Conservation (phyloP, 2,797 vertebrate species). For the Rallus crepitans region DNA sequence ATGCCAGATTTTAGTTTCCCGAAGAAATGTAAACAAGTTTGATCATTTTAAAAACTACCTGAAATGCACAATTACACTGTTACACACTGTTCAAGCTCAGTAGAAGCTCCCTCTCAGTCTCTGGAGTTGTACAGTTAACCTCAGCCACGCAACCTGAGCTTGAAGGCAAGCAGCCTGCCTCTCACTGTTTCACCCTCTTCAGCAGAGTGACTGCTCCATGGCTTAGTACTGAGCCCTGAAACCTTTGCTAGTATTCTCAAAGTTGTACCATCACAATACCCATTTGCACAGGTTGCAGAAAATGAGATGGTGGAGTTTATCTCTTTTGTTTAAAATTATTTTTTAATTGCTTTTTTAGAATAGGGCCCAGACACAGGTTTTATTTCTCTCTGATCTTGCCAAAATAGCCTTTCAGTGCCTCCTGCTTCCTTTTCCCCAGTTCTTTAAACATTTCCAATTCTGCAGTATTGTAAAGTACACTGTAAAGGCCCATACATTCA, state of each 20-base stretch:
- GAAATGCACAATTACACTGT: not conserved
- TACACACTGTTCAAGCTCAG: not conserved
- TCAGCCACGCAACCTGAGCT: not conserved
- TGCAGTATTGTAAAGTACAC: not conserved
- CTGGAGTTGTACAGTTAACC: not conserved
- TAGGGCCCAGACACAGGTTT: not conserved
- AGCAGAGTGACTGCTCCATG: not conserved
- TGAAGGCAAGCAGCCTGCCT: not conserved
- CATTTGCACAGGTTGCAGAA: not conserved
- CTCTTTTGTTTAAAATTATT: no score
- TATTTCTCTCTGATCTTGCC: not conserved
- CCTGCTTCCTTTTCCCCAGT: not conserved
- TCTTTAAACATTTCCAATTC: not conserved
- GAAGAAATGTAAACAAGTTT: conserved; percentile 2
- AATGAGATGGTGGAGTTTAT: not conserved
- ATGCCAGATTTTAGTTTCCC: not conserved
- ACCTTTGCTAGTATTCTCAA: not conserved
- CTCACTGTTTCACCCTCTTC: not conserved
- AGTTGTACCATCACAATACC: not conserved
- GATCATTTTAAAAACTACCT: not conserved
- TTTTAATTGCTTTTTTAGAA: not conserved
- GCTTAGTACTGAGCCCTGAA: not conserved
- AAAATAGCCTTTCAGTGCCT: not conserved
- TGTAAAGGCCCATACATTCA: not conserved
- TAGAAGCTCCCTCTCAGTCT: not conserved